phyloP scores from a whole-genome alignment of 2,797 vertebrate species.

The Falco rusticolus region DNA sequence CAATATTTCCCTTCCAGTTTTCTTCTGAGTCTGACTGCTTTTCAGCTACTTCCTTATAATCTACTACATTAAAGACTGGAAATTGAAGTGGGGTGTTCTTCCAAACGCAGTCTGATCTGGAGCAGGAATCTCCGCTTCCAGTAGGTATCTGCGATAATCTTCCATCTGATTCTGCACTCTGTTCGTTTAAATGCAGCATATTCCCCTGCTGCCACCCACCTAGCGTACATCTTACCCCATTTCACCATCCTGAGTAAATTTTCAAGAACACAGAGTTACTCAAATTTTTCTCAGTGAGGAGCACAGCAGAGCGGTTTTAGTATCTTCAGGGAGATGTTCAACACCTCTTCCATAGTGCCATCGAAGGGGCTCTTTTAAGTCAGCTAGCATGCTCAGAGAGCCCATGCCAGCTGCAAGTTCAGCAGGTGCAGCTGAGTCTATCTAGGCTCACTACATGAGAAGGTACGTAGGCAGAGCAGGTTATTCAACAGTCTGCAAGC shows the following conservation, averaged over 20 bases:
- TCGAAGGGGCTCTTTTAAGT: neutral
- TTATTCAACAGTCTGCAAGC: neutral
- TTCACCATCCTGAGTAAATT: neutral
- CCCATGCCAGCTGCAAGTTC: neutral
- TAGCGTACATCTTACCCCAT: neutral
- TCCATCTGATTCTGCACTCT: neutral
- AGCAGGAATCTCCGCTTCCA: neutral
- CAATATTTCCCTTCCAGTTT: neutral
- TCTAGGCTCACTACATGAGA: neutral
- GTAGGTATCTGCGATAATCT: neutral
- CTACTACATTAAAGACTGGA: neutral
- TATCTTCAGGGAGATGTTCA: neutral
- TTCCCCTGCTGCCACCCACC: neutral
- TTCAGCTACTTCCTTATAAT: neutral
- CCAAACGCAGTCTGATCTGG: neutral
- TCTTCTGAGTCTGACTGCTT: neutral
- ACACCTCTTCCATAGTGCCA: neutral
- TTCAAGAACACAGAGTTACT: neutral
- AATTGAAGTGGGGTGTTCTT: neutral
- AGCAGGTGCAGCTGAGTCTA: neutral
- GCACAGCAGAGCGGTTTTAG: neutral
- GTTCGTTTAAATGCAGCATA: neutral
- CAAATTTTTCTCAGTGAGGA: neutral
- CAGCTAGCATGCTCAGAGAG: neutral
- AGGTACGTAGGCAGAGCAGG: neutral